Conservation (phyloP, 2,888 invertebrate species). For the Tetrapedia diversipes region DNA sequence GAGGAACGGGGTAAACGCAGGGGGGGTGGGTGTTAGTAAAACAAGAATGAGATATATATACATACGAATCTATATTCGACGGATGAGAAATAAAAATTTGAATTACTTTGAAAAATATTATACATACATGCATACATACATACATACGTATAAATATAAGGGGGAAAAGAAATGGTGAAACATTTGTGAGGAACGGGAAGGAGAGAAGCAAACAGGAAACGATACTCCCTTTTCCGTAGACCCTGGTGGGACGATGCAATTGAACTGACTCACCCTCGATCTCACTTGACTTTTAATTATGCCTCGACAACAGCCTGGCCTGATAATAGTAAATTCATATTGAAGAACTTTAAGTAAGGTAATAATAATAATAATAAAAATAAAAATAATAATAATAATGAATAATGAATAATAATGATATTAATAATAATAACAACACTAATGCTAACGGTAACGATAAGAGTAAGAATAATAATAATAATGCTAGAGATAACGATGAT, state of each 20-base stretch:
- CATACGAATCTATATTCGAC: too few species aligned
- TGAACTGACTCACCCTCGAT: slow-evolving; percentile 78
- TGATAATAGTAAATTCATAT: slow-evolving; percentile 81
- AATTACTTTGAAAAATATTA: slow-evolving; percentile 28
- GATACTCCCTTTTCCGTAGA: slow-evolving; percentile 72
- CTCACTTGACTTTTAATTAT: slow-evolving; percentile 78
- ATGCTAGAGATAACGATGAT: slow-evolving; percentile 66
- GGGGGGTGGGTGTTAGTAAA: too few species aligned
- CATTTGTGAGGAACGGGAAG: not conserved
- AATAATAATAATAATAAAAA: slow-evolving; percentile 59
- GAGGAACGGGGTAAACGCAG: not conserved
- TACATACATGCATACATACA: slow-evolving; percentile 25
- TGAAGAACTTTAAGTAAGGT: slow-evolving; percentile 71
- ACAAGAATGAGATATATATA: not conserved
- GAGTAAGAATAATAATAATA: slow-evolving; percentile 60
- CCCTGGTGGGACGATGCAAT: slow-evolving; percentile 76
- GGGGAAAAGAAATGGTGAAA: not conserved
- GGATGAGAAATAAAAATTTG: slow-evolving; percentile 26
- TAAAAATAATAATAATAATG: slow-evolving; percentile 57
- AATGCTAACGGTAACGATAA: slow-evolving; percentile 57
- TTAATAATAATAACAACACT: slow-evolving; percentile 57
- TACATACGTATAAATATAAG: slow-evolving; percentile 23
- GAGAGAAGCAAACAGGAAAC: slow-evolving; percentile 38
- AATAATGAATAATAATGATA: slow-evolving; percentile 58
- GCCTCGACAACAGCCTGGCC: slow-evolving; percentile 80